phyloP scores from a whole-genome alignment of 2,797 vertebrate genomes.

The Paramormyrops hopkinsi region DNA sequence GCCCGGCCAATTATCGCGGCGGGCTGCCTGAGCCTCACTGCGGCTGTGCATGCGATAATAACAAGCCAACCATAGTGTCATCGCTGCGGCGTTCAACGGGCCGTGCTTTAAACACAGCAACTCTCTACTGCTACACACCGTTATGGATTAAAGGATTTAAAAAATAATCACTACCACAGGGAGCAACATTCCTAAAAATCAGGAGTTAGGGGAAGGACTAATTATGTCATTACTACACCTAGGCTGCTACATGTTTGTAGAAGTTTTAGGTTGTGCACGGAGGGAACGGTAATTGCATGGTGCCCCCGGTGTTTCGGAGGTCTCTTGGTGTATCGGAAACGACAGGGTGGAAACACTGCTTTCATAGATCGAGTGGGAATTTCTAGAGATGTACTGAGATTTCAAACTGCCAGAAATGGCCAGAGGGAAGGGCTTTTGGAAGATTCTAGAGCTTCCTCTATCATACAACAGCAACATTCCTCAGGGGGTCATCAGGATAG shows the following conservation, averaged over 20 bases:
- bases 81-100: background rate
- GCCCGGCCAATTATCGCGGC: background rate
- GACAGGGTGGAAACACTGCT: background rate
- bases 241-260: background rate
- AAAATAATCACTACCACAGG: background rate
- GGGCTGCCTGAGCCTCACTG: background rate
- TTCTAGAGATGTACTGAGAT: background rate
- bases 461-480: background rate
- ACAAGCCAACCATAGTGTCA: background rate
- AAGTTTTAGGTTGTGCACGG: background rate
- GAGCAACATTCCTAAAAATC: background rate
- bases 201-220: background rate
- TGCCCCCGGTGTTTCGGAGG: background rate
- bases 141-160: background rate
- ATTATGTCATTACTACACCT: background rate
- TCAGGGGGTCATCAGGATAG: background rate
- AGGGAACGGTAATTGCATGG: background rate
- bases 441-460: background rate
- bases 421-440: background rate
- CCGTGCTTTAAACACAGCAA: background rate
- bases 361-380: background rate
- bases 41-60: background rate
- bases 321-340: background rate
- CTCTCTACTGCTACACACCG: background rate
- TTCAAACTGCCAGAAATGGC: background rate